phyloP scores from a whole-genome alignment of 2,113 vertebrate genomes.

The Saccopteryx bilineata region DNA sequence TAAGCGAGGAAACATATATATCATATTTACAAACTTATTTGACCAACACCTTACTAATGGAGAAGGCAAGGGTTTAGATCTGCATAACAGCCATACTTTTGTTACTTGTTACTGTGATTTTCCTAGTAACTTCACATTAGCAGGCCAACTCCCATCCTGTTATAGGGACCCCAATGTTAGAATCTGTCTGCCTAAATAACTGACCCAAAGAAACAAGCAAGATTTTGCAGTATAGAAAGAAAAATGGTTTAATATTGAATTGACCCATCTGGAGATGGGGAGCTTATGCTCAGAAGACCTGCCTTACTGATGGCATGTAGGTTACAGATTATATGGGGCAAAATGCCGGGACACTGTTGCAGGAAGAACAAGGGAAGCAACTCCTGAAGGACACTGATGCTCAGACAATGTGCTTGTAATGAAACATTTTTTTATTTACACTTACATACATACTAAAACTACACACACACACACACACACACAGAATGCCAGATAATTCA shows the following conservation, averaged over 20 bases:
- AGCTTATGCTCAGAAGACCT: background rate
- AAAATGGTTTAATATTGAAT: background rate
- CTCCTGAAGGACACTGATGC: no score
- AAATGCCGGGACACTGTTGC: background rate
- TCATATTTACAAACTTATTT: no score
- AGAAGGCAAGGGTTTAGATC: background rate
- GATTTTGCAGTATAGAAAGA: background rate
- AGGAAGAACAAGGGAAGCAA: no score
- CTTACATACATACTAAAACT: background rate
- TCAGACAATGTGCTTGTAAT: background rate
- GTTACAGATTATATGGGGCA: background rate
- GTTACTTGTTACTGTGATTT: background rate
- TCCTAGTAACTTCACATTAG: background rate
- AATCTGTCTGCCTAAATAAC: background rate
- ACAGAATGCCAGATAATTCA: background rate
- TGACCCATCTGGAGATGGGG: background rate
- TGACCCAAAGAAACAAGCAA: background rate
- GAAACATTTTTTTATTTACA: background rate
- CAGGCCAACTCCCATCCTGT: background rate
- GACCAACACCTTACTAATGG: background rate
- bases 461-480: background rate
- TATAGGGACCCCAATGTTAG: background rate
- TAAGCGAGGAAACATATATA: no score
- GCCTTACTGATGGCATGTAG: background rate
- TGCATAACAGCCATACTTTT: background rate